A percentile compares a stretch with the other conserved stretches of the same genome.
Conservation (phyloP, 2,113 vertebrate species). For the Actinemys pallida region DNA sequence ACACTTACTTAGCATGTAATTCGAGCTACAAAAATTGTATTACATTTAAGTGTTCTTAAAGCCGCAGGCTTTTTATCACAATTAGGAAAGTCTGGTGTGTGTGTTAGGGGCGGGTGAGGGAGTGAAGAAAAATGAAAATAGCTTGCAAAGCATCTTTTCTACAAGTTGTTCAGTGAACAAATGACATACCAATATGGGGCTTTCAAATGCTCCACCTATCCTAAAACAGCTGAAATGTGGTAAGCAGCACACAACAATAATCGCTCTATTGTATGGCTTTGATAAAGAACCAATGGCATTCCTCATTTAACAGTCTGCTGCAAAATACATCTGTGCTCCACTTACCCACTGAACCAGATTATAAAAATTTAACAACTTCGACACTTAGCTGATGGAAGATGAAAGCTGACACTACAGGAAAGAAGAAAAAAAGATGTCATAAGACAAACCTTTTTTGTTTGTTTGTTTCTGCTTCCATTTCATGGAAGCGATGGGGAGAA, state of each 20-base stretch:
- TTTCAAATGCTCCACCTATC: neutral
- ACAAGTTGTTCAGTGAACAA: neutral
- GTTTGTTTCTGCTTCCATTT: neutral
- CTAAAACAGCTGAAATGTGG: neutral
- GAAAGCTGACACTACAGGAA: neutral
- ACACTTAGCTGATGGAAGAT: slow-evolving; percentile 26
- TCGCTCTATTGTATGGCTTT: neutral
- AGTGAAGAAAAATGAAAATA: slow-evolving; percentile 32
- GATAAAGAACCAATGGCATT: slow-evolving; percentile 37
- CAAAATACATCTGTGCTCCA: neutral
- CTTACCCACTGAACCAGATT: neutral
- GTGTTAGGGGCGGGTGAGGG: neutral
- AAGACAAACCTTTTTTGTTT: neutral
- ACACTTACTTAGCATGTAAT: slow-evolving; percentile 63
- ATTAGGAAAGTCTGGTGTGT: neutral
- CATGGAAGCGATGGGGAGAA: neutral
- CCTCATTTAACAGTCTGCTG: slow-evolving; percentile 10
- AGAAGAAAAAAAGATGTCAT: neutral
- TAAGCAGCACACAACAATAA: neutral
- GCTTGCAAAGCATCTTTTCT: neutral
- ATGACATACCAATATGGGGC: neutral
- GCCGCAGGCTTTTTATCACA: slow-evolving; percentile 57
- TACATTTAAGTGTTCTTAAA: slow-evolving; percentile 65
- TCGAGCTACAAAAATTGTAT: slow-evolving; percentile 69
- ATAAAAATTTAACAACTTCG: neutral